Evolutionary conservation across 2,888 invertebrate genomes (phyloP).

Genomic region (Diarsia brunnea): DNA sequence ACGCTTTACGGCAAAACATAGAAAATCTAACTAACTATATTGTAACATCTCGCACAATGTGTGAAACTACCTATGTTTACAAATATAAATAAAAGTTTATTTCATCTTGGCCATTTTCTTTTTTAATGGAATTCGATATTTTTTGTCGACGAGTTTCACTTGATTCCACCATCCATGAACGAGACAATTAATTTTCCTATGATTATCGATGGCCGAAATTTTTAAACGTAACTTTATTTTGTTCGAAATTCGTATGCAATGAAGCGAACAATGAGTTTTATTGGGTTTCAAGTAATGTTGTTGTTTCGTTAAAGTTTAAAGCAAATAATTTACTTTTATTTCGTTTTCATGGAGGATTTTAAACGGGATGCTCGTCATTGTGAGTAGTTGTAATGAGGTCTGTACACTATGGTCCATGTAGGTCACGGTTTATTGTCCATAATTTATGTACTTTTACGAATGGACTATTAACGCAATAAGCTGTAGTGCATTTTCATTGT

Average conservation of each 20-base stretch:
- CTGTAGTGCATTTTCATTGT: constrained; percentile 10
- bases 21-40: too few species aligned
- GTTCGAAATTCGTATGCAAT: constrained; percentile 43
- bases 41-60: too few species aligned
- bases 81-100: too few species aligned
- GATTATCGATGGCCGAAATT: constrained; percentile 67
- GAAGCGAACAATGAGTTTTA: constrained; percentile 57
- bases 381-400: constrained; percentile 21
- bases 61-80: too few species aligned
- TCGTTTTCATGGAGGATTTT: constrained; percentile 25
- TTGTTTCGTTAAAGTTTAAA: constrained; percentile 26
- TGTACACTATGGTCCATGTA: constrained; percentile 13
- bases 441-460: constrained; percentile 41
- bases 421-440: constrained; percentile 24
- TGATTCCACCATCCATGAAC: constrained; percentile 35
- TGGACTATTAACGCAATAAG: constrained; percentile 21
- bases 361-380: constrained; percentile 16
- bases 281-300: constrained; percentile 54
- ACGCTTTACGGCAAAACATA: too few species aligned
- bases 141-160: not conserved
- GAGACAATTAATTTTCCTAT: constrained; percentile 71
- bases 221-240: constrained; percentile 63
- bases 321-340: constrained; percentile 48
- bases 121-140: not conserved
- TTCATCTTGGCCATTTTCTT: too few species aligned